Evolutionary conservation across 2,888 invertebrate species (phyloP).

Genomic region (Watsonalla binaria): DNA sequence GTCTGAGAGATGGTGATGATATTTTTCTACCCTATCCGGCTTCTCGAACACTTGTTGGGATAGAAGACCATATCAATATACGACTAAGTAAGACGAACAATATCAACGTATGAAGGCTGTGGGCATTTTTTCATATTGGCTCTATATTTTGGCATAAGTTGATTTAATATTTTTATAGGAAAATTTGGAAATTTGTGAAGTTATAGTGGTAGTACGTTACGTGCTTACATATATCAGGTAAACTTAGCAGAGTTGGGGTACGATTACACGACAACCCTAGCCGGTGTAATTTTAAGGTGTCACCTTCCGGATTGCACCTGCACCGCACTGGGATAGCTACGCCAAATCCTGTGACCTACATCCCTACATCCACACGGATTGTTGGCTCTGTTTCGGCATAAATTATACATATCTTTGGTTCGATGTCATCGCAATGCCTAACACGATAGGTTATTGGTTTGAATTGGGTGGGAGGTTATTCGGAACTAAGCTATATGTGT

Average conservation of each 20-base stretch:
- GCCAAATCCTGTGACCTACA: conserved; percentile 39
- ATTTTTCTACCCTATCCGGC: too few relatives aligned
- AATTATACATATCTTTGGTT: conserved; percentile 24
- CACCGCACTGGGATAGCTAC: conserved; percentile 16
- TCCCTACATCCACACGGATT: conserved; percentile 27
- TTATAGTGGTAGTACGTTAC: too few relatives aligned
- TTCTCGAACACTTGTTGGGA: too few relatives aligned
- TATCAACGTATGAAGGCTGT: too few relatives aligned
- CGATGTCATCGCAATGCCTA: conserved; percentile 25
- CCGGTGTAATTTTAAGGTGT: conserved; percentile 15
- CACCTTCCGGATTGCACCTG: conserved; percentile 25
- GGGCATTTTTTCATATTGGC: too few relatives aligned
- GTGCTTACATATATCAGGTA: too few relatives aligned
- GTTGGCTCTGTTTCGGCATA: conserved; percentile 37
- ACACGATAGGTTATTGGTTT: conserved; percentile 15
- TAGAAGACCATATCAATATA: too few relatives aligned
- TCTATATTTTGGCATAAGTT: too few relatives aligned
- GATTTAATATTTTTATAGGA: too few relatives aligned
- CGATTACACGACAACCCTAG: conserved; percentile 1
- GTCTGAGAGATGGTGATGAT: too few relatives aligned
- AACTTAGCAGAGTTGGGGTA: not conserved
- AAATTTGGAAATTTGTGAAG: too few relatives aligned
- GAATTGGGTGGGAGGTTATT: conserved; percentile 3
- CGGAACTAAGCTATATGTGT: not conserved
- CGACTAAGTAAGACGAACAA: too few relatives aligned